Percentiles rank a stretch among this genome's conserved stretches.
These are phyloP conservation scores for Selene dorsalis DNA, from an alignment of 2,797 vertebrate genomes.

Conservation along the genomic window DNA sequence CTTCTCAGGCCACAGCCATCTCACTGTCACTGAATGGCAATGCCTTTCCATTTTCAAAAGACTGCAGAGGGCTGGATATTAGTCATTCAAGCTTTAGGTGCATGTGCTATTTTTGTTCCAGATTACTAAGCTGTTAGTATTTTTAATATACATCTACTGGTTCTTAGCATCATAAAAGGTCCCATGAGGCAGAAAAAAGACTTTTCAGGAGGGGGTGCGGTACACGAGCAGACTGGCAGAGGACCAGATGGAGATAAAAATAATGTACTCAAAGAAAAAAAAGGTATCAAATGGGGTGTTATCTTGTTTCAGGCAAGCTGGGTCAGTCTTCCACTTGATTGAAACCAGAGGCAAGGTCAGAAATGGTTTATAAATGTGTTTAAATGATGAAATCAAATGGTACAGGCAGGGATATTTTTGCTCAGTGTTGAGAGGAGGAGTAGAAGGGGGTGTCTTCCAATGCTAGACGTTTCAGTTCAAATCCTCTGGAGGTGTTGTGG, in stretches of 20 bases:
- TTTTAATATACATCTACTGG: slow-evolving; percentile 43
- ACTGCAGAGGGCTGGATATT: slow-evolving; percentile 36
- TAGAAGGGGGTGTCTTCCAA: not conserved
- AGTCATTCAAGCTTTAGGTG: slow-evolving; percentile 62
- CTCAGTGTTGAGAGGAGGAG: slow-evolving; percentile 7
- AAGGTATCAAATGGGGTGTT: slow-evolving; percentile 26
- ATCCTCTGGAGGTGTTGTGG: not conserved
- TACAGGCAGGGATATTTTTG: not conserved
- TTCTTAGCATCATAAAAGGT: slow-evolving; percentile 38
- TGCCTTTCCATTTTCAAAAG: slow-evolving; percentile 26
- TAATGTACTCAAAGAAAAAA: slow-evolving; percentile 15
- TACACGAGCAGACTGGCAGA: slow-evolving; percentile 15
- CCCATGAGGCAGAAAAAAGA: not conserved
- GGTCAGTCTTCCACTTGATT: slow-evolving; percentile 32
- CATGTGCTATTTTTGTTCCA: slow-evolving; percentile 52
- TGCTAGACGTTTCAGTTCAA: not conserved
- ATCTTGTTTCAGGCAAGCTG: slow-evolving; percentile 29
- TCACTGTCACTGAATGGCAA: slow-evolving; percentile 12
- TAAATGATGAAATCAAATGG: slow-evolving; percentile 25
- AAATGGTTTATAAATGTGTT: slow-evolving; percentile 29
- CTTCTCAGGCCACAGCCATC: slow-evolving; percentile 35
- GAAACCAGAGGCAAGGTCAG: slow-evolving; percentile 36
- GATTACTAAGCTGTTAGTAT: slow-evolving; percentile 40
- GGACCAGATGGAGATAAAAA: slow-evolving; percentile 33
- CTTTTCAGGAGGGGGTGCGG: slow-evolving; percentile 25